phyloP scores from a whole-genome alignment of 2,888 invertebrate genomes.

The Linnaemya tessellans region DNA sequence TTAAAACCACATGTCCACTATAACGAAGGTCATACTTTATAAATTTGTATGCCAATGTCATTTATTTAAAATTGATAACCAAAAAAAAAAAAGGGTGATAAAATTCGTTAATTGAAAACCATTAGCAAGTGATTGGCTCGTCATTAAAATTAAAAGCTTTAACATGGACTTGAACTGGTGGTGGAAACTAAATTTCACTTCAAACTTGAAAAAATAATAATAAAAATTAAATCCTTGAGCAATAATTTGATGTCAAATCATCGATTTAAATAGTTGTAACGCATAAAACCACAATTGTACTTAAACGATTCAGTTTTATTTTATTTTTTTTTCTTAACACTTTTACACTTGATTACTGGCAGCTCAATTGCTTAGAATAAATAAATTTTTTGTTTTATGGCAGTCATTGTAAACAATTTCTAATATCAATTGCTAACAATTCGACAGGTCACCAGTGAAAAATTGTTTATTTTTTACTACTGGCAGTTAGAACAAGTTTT shows the following conservation, averaged over 20 bases:
- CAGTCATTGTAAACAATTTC: constrained; percentile 16
- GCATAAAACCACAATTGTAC: background rate
- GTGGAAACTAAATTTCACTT: constrained; percentile 3
- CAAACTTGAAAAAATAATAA: constrained; percentile 9
- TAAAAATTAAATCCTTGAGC: background rate
- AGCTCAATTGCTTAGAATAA: background rate
- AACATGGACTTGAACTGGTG: background rate
- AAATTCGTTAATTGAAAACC: constrained; percentile 37
- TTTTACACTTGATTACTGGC: background rate
- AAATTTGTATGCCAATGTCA: constrained; percentile 21
- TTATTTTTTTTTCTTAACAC: constrained; percentile 14
- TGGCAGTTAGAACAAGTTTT: background rate
- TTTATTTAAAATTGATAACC: background rate
- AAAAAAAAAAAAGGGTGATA: background rate
- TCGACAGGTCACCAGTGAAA: constrained; percentile 47
- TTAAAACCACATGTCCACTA: background rate
- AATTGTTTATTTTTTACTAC: background rate
- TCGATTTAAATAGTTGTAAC: background rate
- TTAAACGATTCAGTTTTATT: background rate
- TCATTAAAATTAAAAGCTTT: constrained; percentile 18
- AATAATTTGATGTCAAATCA: constrained; percentile 25
- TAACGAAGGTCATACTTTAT: constrained; percentile 5
- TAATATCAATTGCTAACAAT: constrained; percentile 47
- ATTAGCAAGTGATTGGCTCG: constrained; percentile 22
- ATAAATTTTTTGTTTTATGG: constrained; percentile 10